Base-by-base conservation (phyloP, 92 coral and sea anemone species). In the Porites divaricata region DNA sequence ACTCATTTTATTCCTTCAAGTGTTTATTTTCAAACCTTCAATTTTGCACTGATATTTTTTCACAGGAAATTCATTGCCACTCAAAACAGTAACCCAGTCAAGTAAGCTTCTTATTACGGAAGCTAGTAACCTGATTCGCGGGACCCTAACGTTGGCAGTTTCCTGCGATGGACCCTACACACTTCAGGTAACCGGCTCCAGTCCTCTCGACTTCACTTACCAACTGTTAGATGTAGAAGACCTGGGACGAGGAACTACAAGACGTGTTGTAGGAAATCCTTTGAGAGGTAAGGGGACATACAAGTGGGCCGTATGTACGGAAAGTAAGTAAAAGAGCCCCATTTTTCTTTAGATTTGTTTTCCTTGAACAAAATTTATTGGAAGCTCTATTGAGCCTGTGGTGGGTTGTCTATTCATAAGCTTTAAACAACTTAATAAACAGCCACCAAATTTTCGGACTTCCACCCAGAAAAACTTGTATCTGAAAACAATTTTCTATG, bases 211-310 rank as follows among this genome's bases (percentile, higher is more conserved):
- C 65, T 77, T 88, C 59, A 83, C 80, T 1, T 88, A 88, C 88
- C 85, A 88, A 77, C 70, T 88, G 12, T 63, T 88, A 77, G 63
- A 57, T 26, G 80, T 83, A 14, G 85, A 87, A 19, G 85, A 81
- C 69, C 9, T 41, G 28, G 75, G 62, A n/a, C 76, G 75, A 52
- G 88, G 85, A 13, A 74, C 79, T 9, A 28, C 80, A 0, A 70
- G 63, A 24, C 74, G 80, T 0, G 89, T 89, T 35, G 78, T 84
- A 67, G 95, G 93, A 57, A 85, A 92, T 79, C 95, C 95, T 12
- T 73, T 86, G 53, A 89, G 84, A 92, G 95, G 95, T 92, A 52
- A 45, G 59, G 14, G 4, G 1, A 54, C 16, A 35, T 35, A 6
- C 45, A 35, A 35, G 5, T 4, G 4, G 5, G 45, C 45, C 45